These are phyloP conservation scores for Candidula unifasciata DNA, from an alignment of 2,888 invertebrate genomes.

Conservation along the genomic window DNA sequence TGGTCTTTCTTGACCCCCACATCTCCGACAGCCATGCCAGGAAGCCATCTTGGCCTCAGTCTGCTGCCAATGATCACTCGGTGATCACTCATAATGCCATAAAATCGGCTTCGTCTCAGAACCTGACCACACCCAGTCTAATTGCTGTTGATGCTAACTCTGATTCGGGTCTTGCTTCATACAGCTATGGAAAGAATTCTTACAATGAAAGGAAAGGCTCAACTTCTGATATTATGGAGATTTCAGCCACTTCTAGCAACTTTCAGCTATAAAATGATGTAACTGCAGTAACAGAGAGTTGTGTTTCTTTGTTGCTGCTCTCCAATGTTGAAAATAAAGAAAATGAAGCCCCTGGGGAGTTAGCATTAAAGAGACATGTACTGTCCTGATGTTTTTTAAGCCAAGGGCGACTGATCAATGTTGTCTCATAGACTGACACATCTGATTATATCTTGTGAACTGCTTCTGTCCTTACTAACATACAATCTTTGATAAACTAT, in stretches of 20 bases:
- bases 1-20: constrained; percentile 30
- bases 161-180: constrained; percentile 64
- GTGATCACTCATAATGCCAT: constrained; percentile 4
- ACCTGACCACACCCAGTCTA: constrained; percentile 53
- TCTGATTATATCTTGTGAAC: too few species aligned
- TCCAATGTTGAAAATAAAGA: too few species aligned
- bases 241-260: neutral
- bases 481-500: too few species aligned
- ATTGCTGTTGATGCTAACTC: constrained; percentile 62
- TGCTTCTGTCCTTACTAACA: too few species aligned
- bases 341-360: too few species aligned
- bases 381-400: too few species aligned
- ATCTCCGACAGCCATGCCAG: constrained; percentile 3
- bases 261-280: too few species aligned
- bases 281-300: too few species aligned
- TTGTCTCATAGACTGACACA: too few species aligned
- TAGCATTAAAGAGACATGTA: too few species aligned
- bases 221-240: neutral
- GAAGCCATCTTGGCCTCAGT: constrained; percentile 16
- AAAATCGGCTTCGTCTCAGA: neutral
- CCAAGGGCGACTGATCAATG: too few species aligned
- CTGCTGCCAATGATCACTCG: constrained; percentile 1
- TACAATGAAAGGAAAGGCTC: constrained; percentile 17
- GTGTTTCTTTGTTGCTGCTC: too few species aligned
- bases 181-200: constrained; percentile 59